These are phyloP conservation scores for Lucilia sericata DNA, from an alignment of 1,140 invertebrate species.

Conservation along the genomic window DNA sequence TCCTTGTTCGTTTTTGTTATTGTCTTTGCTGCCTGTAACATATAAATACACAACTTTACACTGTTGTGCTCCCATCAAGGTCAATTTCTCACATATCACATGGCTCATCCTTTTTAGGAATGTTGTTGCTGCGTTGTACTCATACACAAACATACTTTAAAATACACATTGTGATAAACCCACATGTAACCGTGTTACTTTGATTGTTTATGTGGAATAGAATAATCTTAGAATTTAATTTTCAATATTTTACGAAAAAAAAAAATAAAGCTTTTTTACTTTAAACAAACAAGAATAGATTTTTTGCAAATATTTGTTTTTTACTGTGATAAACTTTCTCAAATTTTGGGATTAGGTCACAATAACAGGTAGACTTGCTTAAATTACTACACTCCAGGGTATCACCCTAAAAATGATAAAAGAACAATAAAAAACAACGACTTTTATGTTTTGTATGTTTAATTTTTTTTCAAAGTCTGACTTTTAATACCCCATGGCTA, in stretches of 20 bases:
- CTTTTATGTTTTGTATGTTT: not conserved
- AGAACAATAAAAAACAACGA: not conserved
- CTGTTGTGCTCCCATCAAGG: conserved; percentile 27
- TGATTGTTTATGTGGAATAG: not conserved
- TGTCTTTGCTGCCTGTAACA: conserved; percentile 17
- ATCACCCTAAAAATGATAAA: not conserved
- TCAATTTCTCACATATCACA: conserved; percentile 39
- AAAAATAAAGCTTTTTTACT: conserved; percentile 4
- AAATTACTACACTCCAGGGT: conserved; percentile 24
- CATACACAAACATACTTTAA: not conserved
- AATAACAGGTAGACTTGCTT: conserved; percentile 30
- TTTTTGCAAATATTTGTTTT: not conserved
- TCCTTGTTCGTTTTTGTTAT: not conserved
- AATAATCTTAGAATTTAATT: conserved; percentile 6
- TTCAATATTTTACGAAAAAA: conserved; percentile 2
- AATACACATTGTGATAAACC: not conserved
- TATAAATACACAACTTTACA: conserved; percentile 5
- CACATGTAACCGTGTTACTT: conserved; percentile 15
- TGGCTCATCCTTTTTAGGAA: conserved; percentile 30
- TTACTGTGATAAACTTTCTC: not conserved
- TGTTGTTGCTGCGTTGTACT: not conserved
- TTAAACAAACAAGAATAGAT: not conserved
- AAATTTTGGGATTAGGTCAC: conserved; percentile 30
- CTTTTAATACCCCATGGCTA: conserved; percentile 17
- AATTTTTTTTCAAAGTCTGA: not conserved